Evolutionary conservation across 2,797 vertebrate genomes (phyloP).

Genomic region (Muscicapa striata): DNA sequence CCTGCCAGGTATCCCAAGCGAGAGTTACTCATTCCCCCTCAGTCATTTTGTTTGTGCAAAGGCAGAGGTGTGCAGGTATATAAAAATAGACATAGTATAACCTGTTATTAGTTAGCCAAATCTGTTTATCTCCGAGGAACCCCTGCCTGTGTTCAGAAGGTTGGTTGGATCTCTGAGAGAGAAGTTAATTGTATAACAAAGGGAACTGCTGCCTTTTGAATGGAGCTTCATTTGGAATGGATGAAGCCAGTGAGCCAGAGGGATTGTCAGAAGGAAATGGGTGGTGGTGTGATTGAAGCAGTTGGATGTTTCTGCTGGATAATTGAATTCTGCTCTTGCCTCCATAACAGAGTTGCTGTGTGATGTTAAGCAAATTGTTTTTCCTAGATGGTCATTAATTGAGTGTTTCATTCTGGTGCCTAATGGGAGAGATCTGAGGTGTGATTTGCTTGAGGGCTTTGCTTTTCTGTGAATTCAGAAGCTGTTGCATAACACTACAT

Average conservation of each 20-base stretch:
- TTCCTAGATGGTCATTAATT: conserved; percentile 26
- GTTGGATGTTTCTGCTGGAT: conserved; percentile 31
- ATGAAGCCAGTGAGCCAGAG: neutral
- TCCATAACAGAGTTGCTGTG: neutral
- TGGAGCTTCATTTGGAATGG: neutral
- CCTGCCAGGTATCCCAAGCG: neutral
- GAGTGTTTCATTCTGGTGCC: neutral
- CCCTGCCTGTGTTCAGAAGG: neutral
- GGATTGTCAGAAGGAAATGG: neutral
- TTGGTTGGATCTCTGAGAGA: neutral
- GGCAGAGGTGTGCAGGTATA: neutral
- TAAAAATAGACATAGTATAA: neutral
- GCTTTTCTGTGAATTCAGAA: neutral
- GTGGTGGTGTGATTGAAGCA: neutral
- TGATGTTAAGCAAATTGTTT: conserved; percentile 30
- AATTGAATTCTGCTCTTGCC: conserved; percentile 15
- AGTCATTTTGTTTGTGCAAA: neutral
- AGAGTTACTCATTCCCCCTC: neutral
- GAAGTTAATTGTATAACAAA: neutral
- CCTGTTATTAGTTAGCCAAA: neutral
- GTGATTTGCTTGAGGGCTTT: neutral
- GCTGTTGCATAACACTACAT: neutral
- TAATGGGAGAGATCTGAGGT: neutral
- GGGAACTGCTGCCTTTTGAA: neutral
- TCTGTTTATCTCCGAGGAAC: neutral